Base-by-base conservation (phyloP, 2,113 vertebrate genomes). In the Oceanodroma tethys region DNA sequence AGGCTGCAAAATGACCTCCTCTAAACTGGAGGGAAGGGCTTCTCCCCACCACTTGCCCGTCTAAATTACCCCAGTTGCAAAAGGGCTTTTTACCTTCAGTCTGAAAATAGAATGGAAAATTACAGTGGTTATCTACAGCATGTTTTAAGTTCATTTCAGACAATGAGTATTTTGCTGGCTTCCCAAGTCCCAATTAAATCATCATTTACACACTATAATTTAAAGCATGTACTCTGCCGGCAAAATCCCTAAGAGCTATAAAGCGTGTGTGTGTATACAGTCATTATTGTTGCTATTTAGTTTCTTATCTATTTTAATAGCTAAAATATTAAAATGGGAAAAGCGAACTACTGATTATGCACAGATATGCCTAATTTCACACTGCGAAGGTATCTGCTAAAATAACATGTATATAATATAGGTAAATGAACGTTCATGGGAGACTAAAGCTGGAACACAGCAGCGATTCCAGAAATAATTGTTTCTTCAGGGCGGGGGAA, bases 341-440 rank as follows among this genome's bases (percentile, higher is more conserved):
- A 72, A 79, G 95, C 78, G 38, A 83, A 84, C 76, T 75, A 65
- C 80, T 86, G 91, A 92, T 93, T 96, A 95, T 86, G 92, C 53
- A 71, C 70, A 53, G 78, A 88, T 91, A 88, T 2, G 43, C 91
- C 79, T 56, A 84, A 96, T 90, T 96, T 89, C 80, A 90, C 38
- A 68, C 27, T 50, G 66, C 2, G 7, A 86, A 84, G 67, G 66
- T 93, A 90, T 68, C 62, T 82, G 70, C 66, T 88, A 66, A 88
- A 94, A 89, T 90, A 88, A 82, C 55, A 48, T 20, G 66, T 47
- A 27, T 60, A 32, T 63, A 81, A 85, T 59, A 53, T 13, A 74
- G 40, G 50, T 75, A 90, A 96, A 79, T 68, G 89, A 95, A 68
- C 14, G 36, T 58, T 88, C 85, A 84, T 0, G 6, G 74, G 90